Evolutionary conservation across 1,140 invertebrate genomes (phyloP).

Genomic region (Whitmania pigra): DNA sequence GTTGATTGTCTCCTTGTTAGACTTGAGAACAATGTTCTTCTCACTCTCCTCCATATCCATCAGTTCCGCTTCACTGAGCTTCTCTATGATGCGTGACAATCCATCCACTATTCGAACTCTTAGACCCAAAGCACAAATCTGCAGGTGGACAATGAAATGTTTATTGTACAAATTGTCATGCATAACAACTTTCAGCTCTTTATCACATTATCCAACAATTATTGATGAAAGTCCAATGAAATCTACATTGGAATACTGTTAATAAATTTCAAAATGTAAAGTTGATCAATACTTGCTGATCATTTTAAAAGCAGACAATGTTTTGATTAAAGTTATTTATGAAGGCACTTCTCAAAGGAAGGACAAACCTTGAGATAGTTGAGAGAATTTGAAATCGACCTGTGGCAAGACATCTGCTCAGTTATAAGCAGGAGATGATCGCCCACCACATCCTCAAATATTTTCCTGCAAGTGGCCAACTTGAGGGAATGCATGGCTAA

Average conservation of each 20-base stretch:
- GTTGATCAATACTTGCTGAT: too few relatives aligned
- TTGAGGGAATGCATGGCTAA: conserved; percentile 43
- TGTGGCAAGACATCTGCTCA: conserved; percentile 46
- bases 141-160: conserved; percentile 25
- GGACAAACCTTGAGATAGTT: conserved; percentile 49
- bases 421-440: conserved; percentile 37
- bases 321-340: too few relatives aligned
- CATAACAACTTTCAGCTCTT: too few relatives aligned
- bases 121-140: conserved; percentile 52
- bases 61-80: conserved; percentile 43
- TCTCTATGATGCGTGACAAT: conserved; percentile 53
- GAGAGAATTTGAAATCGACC: conserved; percentile 52
- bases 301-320: too few relatives aligned
- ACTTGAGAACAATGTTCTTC: conserved; percentile 45
- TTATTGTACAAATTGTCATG: too few relatives aligned
- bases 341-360: background rate
- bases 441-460: conserved; percentile 42
- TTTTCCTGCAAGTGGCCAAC: conserved; percentile 34
- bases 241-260: too few relatives aligned
- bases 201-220: too few relatives aligned
- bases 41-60: conserved; percentile 49
- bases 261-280: too few relatives aligned
- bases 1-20: conserved; percentile 66
- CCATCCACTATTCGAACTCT: conserved; percentile 50
- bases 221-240: too few relatives aligned